A percentile compares a stretch with the other conserved stretches of the same genome.
Conservation (phyloP, 2,113 vertebrate species). For the Pangasianodon gigas region DNA sequence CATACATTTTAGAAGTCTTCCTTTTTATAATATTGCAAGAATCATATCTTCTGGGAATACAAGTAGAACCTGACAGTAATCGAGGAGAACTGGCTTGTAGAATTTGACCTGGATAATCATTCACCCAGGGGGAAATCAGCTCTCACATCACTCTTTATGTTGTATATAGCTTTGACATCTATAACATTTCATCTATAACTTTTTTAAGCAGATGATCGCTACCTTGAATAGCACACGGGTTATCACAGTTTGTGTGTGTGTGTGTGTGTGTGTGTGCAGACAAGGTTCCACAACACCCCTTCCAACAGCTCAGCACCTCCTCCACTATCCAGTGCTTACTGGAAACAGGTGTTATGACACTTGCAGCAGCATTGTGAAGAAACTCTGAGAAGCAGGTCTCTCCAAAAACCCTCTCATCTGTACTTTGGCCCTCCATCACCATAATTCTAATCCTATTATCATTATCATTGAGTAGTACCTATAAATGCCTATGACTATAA, state of each 20-base stretch:
- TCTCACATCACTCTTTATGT: too few relatives aligned
- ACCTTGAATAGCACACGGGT: too few relatives aligned
- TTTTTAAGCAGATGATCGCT: too few relatives aligned
- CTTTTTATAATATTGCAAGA: background rate
- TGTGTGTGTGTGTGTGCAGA: background rate
- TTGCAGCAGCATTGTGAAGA: background rate
- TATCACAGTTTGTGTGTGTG: background rate
- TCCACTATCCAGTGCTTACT: background rate
- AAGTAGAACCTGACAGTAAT: background rate
- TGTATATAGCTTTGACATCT: too few relatives aligned
- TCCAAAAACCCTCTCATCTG: background rate
- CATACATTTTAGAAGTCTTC: too few relatives aligned
- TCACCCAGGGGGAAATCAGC: too few relatives aligned
- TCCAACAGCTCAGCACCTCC: slow-evolving; percentile 45
- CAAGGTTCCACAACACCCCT: slow-evolving; percentile 10
- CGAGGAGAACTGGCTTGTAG: too few relatives aligned
- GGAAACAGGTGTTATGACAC: background rate
- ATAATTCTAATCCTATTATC: too few relatives aligned
- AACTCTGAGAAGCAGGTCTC: background rate
- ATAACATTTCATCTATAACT: too few relatives aligned
- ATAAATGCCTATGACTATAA: background rate
- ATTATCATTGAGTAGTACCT: background rate
- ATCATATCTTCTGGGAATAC: background rate
- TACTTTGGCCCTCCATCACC: background rate
- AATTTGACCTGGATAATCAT: too few relatives aligned